Evolutionary conservation across 2,888 invertebrate species (phyloP).

Genomic region (Carabus problematicus): DNA sequence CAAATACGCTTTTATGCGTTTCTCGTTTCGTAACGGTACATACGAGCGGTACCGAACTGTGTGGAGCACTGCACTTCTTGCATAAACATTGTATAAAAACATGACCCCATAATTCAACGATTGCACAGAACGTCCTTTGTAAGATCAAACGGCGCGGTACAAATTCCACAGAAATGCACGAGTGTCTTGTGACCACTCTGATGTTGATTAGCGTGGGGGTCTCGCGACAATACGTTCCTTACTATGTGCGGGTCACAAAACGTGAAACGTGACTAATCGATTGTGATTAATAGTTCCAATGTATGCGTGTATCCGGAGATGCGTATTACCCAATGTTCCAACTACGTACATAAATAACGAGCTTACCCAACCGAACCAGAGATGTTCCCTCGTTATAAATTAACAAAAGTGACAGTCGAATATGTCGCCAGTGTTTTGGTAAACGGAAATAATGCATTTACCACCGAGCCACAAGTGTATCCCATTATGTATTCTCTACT

Average conservation of each 20-base stretch:
- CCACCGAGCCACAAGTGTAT: not conserved
- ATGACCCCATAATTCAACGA: slow-evolving; percentile 3
- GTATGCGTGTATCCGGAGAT: slow-evolving; percentile 21
- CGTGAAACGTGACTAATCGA: slow-evolving; percentile 15
- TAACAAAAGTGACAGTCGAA: slow-evolving; percentile 1
- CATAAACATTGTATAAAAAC: too few relatives aligned
- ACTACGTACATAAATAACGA: too few relatives aligned
- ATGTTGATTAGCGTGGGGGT: slow-evolving; percentile 10
- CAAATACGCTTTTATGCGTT: not conserved
- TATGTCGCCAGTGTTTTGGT: not conserved
- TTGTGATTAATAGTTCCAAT: slow-evolving; percentile 25
- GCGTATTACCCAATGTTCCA: slow-evolving; percentile 13
- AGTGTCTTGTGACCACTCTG: not conserved
- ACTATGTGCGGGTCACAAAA: slow-evolving; percentile 18
- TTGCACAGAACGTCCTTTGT: slow-evolving; percentile 11
- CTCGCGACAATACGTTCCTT: slow-evolving; percentile 2
- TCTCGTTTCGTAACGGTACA: too few relatives aligned
- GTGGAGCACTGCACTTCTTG: not conserved
- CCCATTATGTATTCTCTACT: slow-evolving; percentile 2
- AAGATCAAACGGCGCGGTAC: not conserved
- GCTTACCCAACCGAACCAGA: too few relatives aligned
- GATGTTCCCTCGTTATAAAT: too few relatives aligned
- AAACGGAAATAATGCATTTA: slow-evolving; percentile 3
- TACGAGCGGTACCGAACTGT: too few relatives aligned
- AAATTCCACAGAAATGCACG: slow-evolving; percentile 8